Base-by-base conservation (phyloP, 2,888 invertebrate genomes). In the Plebejus argus region DNA sequence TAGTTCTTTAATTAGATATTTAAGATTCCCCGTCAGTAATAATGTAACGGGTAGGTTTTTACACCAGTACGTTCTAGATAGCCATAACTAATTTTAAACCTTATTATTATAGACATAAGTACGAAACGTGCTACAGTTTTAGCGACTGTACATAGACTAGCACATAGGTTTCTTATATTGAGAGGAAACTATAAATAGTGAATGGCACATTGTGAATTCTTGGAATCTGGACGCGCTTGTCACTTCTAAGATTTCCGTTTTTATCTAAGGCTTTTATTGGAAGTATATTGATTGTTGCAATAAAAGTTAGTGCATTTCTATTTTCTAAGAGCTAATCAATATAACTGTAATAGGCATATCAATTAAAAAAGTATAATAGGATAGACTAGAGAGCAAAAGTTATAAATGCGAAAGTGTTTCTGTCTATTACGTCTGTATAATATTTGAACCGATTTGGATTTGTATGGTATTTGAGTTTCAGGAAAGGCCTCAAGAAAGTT, bases 151-250 rank as follows among this genome's bases (percentile, higher is more conserved):
- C 33, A 33, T 33, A 28, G 18, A 66, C 45, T 10, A 45, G 6
- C 66, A 66, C 61, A 28, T 49, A 28, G 6, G 74, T 39, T 72
- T 39, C 72, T 39, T 72, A 10, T 39, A 39, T 39, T 20, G n/a
- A 23, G 28, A 49, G 74, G 74, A 74, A 74, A 74, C 74, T 53
- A 74, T 74, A 18, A 74, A 74, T 74, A 15, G 74, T 74, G 7
- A 28, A 28, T 53, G 53, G 74, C 72, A 72, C 49, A 39, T 72
- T 23, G 18, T 23, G 15, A 49, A 74, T 74, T 53, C 74, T 53
- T n/a, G 18, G 28, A 28, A 15, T 28, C 45, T 28, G 53, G 18
- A 28, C 28, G 53, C 18, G 74, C 15, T 74, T 74, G 49, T 72
- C 72, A 49, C 23, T 72, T 49, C 39, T 45, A 3, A 58, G 61